Evolutionary conservation across 2,888 invertebrate genomes (phyloP).

Genomic region (Gandaritis pyraliata): DNA sequence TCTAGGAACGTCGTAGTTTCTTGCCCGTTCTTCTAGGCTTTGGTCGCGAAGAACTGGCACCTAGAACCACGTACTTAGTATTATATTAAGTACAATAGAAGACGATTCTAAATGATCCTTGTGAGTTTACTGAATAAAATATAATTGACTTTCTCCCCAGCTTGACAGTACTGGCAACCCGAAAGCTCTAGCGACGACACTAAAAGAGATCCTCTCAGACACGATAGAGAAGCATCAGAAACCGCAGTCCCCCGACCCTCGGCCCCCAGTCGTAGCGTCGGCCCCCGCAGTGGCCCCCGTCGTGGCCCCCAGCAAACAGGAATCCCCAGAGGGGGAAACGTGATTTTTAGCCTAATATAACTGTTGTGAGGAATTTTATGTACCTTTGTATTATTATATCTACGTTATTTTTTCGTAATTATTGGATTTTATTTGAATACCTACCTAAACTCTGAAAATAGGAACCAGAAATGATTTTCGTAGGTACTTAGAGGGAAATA

Average conservation of each 20-base stretch:
- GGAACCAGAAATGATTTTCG: too few relatives aligned
- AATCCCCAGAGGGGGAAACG: constrained; percentile 16
- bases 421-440: not conserved
- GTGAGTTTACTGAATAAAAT: too few relatives aligned
- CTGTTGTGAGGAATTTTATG: constrained; percentile 44
- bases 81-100: too few relatives aligned
- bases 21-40: too few relatives aligned
- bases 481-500: too few relatives aligned
- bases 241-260: constrained; percentile 41
- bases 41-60: too few relatives aligned
- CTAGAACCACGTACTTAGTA: too few relatives aligned
- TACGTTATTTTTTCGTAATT: constrained; percentile 35
- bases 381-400: constrained; percentile 52
- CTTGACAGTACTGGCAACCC: constrained; percentile 75
- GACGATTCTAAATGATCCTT: too few relatives aligned
- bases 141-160: constrained; percentile 48
- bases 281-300: constrained; percentile 51
- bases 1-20: too few relatives aligned
- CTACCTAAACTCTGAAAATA: too few relatives aligned
- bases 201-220: constrained; percentile 74
- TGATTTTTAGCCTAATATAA: constrained; percentile 49
- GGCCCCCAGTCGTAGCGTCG: constrained; percentile 46
- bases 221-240: constrained; percentile 64
- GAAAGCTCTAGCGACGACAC: constrained; percentile 67
- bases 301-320: constrained; percentile 38